Evolutionary conservation across 2,113 vertebrate species (phyloP).

Genomic region (Lucifuga dentata): DNA sequence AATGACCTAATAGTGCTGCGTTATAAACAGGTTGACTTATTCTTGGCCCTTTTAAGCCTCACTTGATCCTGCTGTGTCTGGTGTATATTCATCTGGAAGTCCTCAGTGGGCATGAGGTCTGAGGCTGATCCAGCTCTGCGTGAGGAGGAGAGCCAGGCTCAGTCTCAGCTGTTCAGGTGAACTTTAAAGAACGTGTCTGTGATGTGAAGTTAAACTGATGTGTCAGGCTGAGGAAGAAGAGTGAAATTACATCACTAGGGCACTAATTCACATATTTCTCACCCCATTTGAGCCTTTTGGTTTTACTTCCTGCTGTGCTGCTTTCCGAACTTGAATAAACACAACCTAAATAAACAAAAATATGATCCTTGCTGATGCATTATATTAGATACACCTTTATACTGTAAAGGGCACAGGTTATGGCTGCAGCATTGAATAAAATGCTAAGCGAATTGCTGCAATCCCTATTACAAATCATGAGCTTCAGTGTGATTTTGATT

Average conservation of each 20-base stretch:
- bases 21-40: slow-evolving; percentile 19
- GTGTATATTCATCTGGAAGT: slow-evolving; percentile 23
- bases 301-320: background rate
- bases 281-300: background rate
- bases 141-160: slow-evolving; percentile 22
- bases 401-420: background rate
- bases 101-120: slow-evolving; percentile 1
- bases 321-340: too few species aligned
- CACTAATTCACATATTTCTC: slow-evolving; percentile 9
- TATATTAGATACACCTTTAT: too few species aligned
- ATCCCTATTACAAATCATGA: too few species aligned
- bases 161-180: slow-evolving; percentile 68
- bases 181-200: slow-evolving; percentile 33
- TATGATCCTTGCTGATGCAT: too few species aligned
- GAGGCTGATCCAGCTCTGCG: background rate
- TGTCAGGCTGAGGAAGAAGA: background rate
- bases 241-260: slow-evolving; percentile 29
- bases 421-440: too few species aligned
- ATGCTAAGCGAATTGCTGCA: too few species aligned
- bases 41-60: slow-evolving; percentile 9
- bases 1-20: slow-evolving; percentile 30
- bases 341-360: too few species aligned
- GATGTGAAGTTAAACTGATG: slow-evolving; percentile 27
- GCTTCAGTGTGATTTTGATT: too few species aligned
- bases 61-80: slow-evolving; percentile 22